Evolutionary conservation across 2,113 vertebrate genomes (phyloP).

Genomic region (Callocephalon fimbriatum): DNA sequence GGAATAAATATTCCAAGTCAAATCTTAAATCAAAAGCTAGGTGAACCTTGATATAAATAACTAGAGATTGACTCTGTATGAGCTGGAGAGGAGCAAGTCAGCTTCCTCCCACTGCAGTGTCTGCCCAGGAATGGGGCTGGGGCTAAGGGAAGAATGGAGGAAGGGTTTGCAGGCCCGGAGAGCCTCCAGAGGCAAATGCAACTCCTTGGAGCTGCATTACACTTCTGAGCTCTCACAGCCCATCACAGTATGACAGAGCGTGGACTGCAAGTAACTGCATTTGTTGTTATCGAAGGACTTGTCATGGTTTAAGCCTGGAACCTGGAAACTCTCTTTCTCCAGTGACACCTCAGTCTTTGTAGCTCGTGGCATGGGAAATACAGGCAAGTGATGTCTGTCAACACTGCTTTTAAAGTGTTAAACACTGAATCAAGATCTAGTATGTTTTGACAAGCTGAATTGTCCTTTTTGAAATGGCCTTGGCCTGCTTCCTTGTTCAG

Average conservation of each 20-base stretch:
- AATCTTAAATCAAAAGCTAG: background rate
- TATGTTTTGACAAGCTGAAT: background rate
- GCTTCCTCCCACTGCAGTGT: background rate
- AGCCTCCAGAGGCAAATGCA: rapidly evolving
- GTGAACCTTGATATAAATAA: background rate
- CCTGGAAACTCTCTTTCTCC: background rate
- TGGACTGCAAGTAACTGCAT: background rate
- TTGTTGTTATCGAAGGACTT: background rate
- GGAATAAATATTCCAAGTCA: background rate
- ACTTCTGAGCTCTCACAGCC: rapidly evolving
- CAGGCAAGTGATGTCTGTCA: background rate
- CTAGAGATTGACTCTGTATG: background rate
- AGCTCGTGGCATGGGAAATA: background rate
- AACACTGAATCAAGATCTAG: background rate
- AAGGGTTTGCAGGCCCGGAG: background rate
- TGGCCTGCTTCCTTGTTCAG: background rate
- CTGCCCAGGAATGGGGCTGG: background rate
- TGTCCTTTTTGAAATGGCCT: background rate
- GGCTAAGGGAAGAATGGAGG: background rate
- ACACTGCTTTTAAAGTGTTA: background rate
- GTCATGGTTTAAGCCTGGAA: background rate
- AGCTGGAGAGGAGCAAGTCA: background rate
- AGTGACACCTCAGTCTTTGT: background rate
- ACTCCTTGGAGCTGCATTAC: rapidly evolving
- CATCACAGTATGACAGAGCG: rapidly evolving